These are phyloP conservation scores for Halcyon chelicuti DNA, from an alignment of 2,797 vertebrate genomes.

Conservation along the genomic window DNA sequence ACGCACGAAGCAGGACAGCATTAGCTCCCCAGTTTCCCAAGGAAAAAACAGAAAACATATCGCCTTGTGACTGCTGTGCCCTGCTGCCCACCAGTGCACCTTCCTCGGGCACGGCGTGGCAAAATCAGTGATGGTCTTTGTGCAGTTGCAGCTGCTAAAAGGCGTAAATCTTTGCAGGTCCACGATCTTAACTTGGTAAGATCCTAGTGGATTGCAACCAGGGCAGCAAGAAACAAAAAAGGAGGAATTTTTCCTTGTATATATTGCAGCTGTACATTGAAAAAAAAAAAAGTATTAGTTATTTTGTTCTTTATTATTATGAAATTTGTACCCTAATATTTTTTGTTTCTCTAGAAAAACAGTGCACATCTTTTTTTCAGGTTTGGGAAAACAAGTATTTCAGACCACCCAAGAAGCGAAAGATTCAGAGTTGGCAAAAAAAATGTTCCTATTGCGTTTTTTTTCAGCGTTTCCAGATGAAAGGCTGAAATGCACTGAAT, in stretches of 20 bases:
- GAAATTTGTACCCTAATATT: not conserved
- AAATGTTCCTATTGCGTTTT: rapidly evolving
- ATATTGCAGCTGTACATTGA: not conserved
- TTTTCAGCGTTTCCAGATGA: not conserved
- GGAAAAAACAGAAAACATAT: rapidly evolving
- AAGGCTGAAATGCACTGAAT: not conserved
- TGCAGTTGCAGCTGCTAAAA: no score
- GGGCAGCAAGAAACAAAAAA: no score
- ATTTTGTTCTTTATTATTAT: not conserved
- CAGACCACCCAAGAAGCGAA: not conserved
- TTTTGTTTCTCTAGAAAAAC: not conserved
- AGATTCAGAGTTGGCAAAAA: not conserved
- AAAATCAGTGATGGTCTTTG: no score
- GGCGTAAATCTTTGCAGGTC: no score
- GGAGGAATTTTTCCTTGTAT: not conserved
- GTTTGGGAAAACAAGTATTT: not conserved
- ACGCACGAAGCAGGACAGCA: rapidly evolving
- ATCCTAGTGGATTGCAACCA: no score
- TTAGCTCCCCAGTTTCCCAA: not conserved
- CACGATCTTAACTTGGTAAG: no score
- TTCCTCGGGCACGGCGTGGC: no score
- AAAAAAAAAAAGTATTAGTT: not conserved
- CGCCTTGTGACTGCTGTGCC: no score
- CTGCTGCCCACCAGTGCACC: no score
- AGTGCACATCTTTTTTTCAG: not conserved